Conservation (phyloP, 2,113 vertebrate species). For the Thunnus thynnus region DNA sequence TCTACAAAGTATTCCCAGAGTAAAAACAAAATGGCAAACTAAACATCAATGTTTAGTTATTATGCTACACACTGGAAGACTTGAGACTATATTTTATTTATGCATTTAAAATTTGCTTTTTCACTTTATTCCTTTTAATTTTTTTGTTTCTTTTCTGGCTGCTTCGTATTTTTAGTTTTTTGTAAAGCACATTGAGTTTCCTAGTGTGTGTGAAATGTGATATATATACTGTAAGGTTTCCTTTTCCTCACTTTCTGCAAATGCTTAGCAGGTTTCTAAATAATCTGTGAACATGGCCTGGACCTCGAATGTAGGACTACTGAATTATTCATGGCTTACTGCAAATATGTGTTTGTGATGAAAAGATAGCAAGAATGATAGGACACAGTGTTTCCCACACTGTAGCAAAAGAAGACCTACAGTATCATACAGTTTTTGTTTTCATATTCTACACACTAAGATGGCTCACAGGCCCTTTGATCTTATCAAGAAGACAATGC, state of each 20-base stretch:
- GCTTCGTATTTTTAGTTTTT: neutral
- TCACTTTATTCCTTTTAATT: neutral
- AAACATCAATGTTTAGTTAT: neutral
- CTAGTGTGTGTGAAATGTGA: neutral
- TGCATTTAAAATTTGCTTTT: neutral
- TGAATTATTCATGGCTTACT: slow-evolving; percentile 17
- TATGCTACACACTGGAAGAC: neutral
- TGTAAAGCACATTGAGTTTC: slow-evolving; percentile 5
- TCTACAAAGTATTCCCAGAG: neutral
- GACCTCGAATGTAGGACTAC: neutral
- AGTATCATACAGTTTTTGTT: neutral
- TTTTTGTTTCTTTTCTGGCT: slow-evolving; percentile 13
- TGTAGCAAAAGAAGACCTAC: neutral
- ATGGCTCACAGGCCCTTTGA: neutral
- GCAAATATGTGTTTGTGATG: slow-evolving; percentile 14
- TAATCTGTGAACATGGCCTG: neutral
- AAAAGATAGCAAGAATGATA: neutral
- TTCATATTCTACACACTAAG: neutral
- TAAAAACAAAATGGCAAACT: neutral
- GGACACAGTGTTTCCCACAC: neutral
- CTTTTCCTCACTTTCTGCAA: neutral
- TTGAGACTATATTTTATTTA: neutral
- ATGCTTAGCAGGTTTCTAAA: neutral
- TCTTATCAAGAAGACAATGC: neutral
- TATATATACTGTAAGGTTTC: neutral